phyloP scores from a whole-genome alignment of 2,113 vertebrate species.

The Oryzias melastigma region DNA sequence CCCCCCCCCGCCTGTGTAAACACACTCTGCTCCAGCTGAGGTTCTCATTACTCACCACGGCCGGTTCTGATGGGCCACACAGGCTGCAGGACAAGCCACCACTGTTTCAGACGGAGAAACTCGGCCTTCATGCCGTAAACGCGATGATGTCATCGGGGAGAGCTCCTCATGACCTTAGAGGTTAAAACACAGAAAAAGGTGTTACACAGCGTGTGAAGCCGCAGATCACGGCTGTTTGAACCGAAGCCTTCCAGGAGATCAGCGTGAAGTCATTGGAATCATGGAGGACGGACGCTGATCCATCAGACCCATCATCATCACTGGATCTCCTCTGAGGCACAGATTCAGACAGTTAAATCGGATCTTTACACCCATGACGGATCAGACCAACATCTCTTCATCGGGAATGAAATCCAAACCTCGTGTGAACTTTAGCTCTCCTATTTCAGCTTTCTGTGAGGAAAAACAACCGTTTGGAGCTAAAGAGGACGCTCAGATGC shows the following conservation, averaged over 20 bases:
- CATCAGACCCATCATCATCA: slow-evolving; percentile 7
- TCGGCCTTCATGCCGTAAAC: slow-evolving; percentile 43
- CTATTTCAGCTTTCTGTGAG: slow-evolving; percentile 44
- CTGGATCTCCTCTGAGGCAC: slow-evolving; percentile 2
- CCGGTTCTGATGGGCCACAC: slow-evolving; percentile 34
- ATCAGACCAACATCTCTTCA: slow-evolving; percentile 29
- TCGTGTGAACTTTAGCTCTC: slow-evolving; percentile 62
- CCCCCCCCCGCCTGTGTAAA: slow-evolving; percentile 48
- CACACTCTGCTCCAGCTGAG: slow-evolving; percentile 54
- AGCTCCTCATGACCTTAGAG: too few relatives aligned
- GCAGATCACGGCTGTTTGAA: neutral
- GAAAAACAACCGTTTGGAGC: slow-evolving; percentile 42
- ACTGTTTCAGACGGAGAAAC: slow-evolving; percentile 50
- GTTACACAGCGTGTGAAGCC: neutral
- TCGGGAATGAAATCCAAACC: slow-evolving; percentile 64
- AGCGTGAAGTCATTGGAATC: slow-evolving; percentile 32
- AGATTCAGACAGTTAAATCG: slow-evolving; percentile 21
- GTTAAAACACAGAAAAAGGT: too few relatives aligned
- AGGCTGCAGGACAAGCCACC: slow-evolving; percentile 29
- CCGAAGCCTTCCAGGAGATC: slow-evolving; percentile 19
- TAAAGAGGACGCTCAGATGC: slow-evolving; percentile 8
- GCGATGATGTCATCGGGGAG: neutral
- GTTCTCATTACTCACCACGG: slow-evolving; percentile 50
- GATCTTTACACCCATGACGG: slow-evolving; percentile 41
- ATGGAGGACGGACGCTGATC: slow-evolving; percentile 10